These are phyloP conservation scores for Adoxophyes honmai DNA, from an alignment of 1,140 invertebrate genomes.

Conservation along the genomic window DNA sequence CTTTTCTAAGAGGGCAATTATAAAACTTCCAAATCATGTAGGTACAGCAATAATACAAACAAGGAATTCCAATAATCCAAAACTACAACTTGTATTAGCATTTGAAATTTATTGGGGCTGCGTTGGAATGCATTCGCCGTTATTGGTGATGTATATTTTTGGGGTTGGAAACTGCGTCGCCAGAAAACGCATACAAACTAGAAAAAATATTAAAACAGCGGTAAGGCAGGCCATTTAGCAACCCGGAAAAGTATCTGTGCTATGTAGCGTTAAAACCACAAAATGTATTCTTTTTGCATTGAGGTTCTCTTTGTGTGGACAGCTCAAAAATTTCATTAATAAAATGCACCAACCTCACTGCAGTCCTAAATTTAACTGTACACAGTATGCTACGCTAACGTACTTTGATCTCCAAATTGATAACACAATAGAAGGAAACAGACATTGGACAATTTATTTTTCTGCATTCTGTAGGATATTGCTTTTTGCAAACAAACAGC, in stretches of 20 bases:
- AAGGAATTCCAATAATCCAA: slow-evolving; percentile 59
- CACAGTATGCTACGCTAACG: too few relatives aligned
- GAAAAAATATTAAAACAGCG: background rate
- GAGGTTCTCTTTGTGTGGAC: slow-evolving; percentile 55
- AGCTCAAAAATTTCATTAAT: slow-evolving; percentile 63
- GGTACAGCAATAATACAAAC: slow-evolving; percentile 32
- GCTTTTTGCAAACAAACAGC: slow-evolving; percentile 46
- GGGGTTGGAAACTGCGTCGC: background rate
- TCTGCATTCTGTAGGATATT: slow-evolving; percentile 50
- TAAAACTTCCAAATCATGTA: too few relatives aligned
- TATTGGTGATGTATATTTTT: background rate
- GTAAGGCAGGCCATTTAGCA: too few relatives aligned
- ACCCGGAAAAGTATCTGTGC: too few relatives aligned
- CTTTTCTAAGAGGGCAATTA: too few relatives aligned
- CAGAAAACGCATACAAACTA: too few relatives aligned
- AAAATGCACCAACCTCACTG: slow-evolving; percentile 46
- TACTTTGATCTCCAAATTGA: too few relatives aligned
- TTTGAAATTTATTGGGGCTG: background rate
- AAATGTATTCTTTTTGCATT: slow-evolving; percentile 47
- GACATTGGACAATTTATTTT: too few relatives aligned
- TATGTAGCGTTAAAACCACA: slow-evolving; percentile 28
- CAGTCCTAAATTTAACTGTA: background rate
- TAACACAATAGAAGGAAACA: too few relatives aligned
- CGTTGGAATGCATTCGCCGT: background rate
- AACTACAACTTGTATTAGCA: slow-evolving; percentile 27